phyloP scores from a whole-genome alignment of 2,113 vertebrate genomes.

The Sinocyclocheilus maitianheensis region DNA sequence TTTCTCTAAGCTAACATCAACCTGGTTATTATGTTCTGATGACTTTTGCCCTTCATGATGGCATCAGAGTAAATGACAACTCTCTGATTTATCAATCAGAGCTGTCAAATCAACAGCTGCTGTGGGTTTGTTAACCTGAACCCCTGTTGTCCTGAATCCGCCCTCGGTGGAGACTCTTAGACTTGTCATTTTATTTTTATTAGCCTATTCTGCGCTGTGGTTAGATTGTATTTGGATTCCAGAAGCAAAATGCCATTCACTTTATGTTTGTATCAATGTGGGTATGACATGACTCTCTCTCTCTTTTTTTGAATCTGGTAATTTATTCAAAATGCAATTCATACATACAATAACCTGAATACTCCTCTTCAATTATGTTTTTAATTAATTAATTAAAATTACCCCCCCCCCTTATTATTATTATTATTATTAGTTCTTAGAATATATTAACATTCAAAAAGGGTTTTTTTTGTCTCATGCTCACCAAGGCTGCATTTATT shows the following conservation, averaged over 20 bases:
- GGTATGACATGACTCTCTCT: no score
- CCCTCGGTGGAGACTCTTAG: background rate
- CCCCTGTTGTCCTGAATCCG: background rate
- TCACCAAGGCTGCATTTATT: no score
- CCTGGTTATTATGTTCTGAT: slow-evolving; percentile 47
- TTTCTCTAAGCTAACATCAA: slow-evolving; percentile 27
- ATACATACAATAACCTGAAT: no score
- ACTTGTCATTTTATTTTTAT: slow-evolving; percentile 24
- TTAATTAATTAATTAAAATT: no score
- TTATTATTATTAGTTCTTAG: no score
- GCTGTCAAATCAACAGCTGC: slow-evolving; percentile 35
- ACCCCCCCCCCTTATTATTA: no score
- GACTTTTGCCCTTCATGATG: slow-evolving; percentile 36
- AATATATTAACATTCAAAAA: no score
- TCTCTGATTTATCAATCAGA: slow-evolving; percentile 44
- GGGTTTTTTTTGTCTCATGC: no score
- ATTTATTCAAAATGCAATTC: no score
- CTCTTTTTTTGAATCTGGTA: no score
- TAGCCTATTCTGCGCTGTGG: background rate
- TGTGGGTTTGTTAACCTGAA: slow-evolving; percentile 29
- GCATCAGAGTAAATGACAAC: slow-evolving; percentile 42
- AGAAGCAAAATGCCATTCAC: background rate
- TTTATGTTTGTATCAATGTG: background rate
- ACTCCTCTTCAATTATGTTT: no score
- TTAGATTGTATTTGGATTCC: background rate